Percentiles rank a stretch among this genome's conserved stretches.
phyloP scores from a whole-genome alignment of 1,140 invertebrate species.

The Diachasmimorpha longicaudata region DNA sequence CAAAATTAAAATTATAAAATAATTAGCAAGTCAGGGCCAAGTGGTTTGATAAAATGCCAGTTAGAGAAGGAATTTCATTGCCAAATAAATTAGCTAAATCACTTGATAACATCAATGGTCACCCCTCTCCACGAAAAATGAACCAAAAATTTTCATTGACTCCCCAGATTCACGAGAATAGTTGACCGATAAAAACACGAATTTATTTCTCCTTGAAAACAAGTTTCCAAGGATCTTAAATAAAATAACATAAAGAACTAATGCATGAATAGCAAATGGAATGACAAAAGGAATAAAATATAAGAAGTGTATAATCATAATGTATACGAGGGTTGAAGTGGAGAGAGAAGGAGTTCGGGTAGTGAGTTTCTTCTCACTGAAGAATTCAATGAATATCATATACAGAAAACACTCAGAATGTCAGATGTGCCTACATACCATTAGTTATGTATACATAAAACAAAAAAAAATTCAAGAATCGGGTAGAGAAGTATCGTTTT shows the following conservation, averaged over 20 bases:
- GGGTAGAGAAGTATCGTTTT: slow-evolving; percentile 7
- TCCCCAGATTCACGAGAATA: background rate
- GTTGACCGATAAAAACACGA: background rate
- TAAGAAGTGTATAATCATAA: slow-evolving; percentile 16
- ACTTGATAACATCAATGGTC: too few species aligned
- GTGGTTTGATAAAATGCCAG: too few species aligned
- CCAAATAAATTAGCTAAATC: too few species aligned
- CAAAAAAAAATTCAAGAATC: background rate
- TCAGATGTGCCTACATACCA: slow-evolving; percentile 24
- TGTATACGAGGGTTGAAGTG: background rate
- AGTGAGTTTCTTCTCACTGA: slow-evolving; percentile 14
- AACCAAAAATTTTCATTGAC: background rate
- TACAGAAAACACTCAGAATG: slow-evolving; percentile 16
- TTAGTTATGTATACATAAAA: slow-evolving; percentile 25
- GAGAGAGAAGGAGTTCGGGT: background rate
- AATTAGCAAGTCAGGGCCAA: too few species aligned
- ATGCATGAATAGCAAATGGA: slow-evolving; percentile 14
- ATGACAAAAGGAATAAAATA: slow-evolving; percentile 15
- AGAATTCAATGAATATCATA: slow-evolving; percentile 26
- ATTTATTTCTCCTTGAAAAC: slow-evolving; percentile 22
- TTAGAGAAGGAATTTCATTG: too few species aligned
- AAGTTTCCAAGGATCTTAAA: slow-evolving; percentile 6
- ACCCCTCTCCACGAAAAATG: too few species aligned
- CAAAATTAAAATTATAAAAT: too few species aligned
- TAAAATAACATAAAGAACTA: slow-evolving; percentile 3